Evolutionary conservation across 2,797 vertebrate species (phyloP).

Genomic region (Podarcis siculus): DNA sequence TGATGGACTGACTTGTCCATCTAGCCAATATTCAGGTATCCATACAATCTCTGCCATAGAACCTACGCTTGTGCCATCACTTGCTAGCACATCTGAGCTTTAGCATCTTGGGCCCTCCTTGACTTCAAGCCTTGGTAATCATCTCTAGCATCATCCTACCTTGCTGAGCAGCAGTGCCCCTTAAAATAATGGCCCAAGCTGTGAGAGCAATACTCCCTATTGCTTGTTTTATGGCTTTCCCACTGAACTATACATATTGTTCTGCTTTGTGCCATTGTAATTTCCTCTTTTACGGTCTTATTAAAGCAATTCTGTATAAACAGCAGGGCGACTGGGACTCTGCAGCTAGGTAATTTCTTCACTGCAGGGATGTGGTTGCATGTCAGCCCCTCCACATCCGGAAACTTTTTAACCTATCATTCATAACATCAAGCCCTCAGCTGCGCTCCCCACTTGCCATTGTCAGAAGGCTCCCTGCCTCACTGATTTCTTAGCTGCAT

Average conservation of each 20-base stretch:
- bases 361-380: neutral
- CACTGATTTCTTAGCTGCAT: neutral
- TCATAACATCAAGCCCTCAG: neutral
- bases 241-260: neutral
- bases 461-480: conserved; percentile 2
- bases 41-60: no score
- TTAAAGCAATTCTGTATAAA: conserved; percentile 15
- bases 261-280: conserved; percentile 2
- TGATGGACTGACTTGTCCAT: no score
- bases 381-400: neutral
- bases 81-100: neutral
- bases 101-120: neutral
- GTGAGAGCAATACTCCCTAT: neutral
- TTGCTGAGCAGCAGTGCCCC: neutral
- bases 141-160: neutral
- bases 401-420: conserved; percentile 8
- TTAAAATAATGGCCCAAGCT: neutral
- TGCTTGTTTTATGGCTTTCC: neutral
- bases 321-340: neutral
- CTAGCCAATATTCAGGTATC: no score
- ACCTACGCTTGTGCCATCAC: neutral
- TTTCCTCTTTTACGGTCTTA: conserved; percentile 6
- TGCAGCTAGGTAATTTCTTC: conserved; percentile 1
- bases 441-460: neutral
- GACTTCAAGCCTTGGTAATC: neutral